These are phyloP conservation scores for Empidonax alnorum DNA, from an alignment of 2,113 vertebrate genomes.

Conservation along the genomic window DNA sequence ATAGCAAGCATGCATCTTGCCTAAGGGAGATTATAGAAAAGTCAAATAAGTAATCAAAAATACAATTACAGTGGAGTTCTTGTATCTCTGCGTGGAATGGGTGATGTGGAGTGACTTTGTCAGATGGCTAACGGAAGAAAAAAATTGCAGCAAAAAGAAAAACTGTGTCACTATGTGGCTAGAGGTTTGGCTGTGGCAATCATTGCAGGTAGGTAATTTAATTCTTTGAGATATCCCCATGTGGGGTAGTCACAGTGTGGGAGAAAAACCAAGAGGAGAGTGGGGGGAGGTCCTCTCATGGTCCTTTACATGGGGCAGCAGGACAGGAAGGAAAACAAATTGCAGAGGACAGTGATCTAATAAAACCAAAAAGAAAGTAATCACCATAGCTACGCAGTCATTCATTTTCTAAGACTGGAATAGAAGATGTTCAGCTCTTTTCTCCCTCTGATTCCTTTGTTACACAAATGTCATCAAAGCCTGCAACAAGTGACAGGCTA, in stretches of 20 bases:
- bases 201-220: neutral
- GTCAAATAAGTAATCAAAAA: neutral
- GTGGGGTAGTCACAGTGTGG: neutral
- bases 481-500: conserved; percentile 46
- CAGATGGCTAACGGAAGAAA: neutral
- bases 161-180: neutral
- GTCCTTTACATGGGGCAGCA: neutral
- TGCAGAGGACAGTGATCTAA: conserved; percentile 4
- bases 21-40: neutral
- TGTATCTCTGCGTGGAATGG: neutral
- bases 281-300: neutral
- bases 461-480: conserved; percentile 44
- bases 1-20: neutral
- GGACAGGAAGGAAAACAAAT: conserved; percentile 34
- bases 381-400: neutral
- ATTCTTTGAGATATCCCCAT: neutral
- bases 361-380: conserved; percentile 30
- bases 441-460: neutral
- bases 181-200: neutral
- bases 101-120: neutral
- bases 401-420: neutral
- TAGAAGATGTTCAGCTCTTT: neutral
- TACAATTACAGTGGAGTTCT: neutral
- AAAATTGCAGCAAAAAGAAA: neutral
- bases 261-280: neutral